Evolutionary conservation across 2,797 vertebrate genomes (phyloP).

Genomic region (Tokudaia tokunoshimensis): DNA sequence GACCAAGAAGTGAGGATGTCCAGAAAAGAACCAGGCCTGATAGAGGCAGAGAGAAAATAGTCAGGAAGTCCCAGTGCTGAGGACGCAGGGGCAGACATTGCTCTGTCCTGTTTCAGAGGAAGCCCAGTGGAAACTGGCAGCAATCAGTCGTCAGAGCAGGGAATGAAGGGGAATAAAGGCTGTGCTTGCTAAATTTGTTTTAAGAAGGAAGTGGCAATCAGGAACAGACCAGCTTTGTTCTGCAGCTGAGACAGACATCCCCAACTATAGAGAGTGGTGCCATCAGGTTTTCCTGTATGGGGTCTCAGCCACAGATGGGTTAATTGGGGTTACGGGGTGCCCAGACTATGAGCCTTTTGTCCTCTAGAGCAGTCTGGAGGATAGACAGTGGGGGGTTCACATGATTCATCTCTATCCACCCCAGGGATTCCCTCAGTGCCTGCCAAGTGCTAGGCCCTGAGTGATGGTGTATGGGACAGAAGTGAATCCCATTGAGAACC

Average conservation of each 20-base stretch:
- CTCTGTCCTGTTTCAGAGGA: neutral
- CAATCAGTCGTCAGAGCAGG: neutral
- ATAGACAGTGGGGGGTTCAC: neutral
- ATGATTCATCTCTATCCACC: constrained; percentile 40
- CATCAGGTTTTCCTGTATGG: neutral
- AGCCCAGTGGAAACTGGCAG: neutral
- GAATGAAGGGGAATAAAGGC: neutral
- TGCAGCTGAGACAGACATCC: neutral
- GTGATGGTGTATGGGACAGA: neutral
- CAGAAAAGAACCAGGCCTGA: neutral
- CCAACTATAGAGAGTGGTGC: neutral
- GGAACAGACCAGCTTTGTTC: neutral
- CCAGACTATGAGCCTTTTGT: constrained; percentile 27
- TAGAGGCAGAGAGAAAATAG: neutral
- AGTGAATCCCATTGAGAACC: neutral
- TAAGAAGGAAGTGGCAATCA: constrained; percentile 3
- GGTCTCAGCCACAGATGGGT: neutral
- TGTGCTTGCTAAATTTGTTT: neutral
- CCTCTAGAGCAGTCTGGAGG: constrained; percentile 59
- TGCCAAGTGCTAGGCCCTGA: constrained; percentile 53
- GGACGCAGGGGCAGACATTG: neutral
- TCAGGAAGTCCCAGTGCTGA: neutral
- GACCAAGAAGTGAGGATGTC: neutral
- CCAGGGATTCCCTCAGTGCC: neutral
- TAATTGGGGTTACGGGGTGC: neutral